Evolutionary conservation across 2,888 invertebrate genomes (phyloP), one percentile per base, ranked within the genome.

Genomic region (Nephrotoma flavescens): DNA sequence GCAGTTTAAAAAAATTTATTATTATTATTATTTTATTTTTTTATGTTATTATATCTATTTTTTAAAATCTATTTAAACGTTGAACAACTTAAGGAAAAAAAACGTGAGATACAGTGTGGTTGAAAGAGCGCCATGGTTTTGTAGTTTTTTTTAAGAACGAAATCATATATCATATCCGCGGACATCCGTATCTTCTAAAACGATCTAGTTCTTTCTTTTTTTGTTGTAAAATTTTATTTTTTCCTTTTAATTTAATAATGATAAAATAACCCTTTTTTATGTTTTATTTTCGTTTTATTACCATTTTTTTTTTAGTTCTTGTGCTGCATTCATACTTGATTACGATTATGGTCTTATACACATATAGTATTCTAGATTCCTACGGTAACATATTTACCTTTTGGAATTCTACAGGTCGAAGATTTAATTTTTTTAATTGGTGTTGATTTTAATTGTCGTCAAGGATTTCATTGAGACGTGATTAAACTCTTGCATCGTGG

Each of bases 111-210:
- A 71, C 71, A 71, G 71, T 71, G 71, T 71, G 71, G 71, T 71
- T 71, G 31, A 71, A 71, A 71, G 71, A 71, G 71, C 71, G 71
- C 71, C 71, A 71, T 71, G 71, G 71, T 71, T 71, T 9, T 71
- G 71, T 71, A 71, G 11, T 71, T 44, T 44, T 44, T 7, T 44
- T 44, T 44, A 71, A 31, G 7, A 71, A 71, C 71, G 31, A 44
- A 86, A 86, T 45, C 45, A 86, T 86, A 45, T 86, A 86, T 86
- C 86, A 86, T 71, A 71, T 86, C 86, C 31, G 44, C 45, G 31
- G 31, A 44, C 44, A 41, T 41, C 45, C 42, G 44, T 85, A 42
- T 85, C 85, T 86, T 86, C 31, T 71, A 71, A 71, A 45, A 86
- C 44, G 86, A 85, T 85, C 44, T 85, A 85, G 42, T 85, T 86